Percentiles rank a stretch among this genome's conserved stretches.
Conservation (phyloP, 2,888 invertebrate species). For the Chloroclystis v-ata region DNA sequence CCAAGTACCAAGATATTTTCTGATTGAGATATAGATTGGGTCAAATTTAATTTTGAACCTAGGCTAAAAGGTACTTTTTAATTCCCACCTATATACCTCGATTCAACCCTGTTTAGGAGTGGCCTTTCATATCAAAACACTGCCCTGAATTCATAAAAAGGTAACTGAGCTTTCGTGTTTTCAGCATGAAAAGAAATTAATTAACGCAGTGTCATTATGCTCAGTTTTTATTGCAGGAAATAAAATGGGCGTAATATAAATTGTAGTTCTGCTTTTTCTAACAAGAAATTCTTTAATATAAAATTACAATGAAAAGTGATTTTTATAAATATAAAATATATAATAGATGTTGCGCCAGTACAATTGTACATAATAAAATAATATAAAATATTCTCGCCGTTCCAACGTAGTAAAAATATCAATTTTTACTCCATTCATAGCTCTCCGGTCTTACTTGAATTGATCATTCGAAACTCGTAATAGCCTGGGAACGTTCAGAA, state of each 20-base stretch:
- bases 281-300: background rate
- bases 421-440: conserved; percentile 30
- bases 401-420: conserved; percentile 28
- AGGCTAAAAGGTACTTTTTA: no score
- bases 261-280: background rate
- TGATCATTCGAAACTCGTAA: conserved; percentile 58
- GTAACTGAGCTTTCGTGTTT: conserved; percentile 13
- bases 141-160: conserved; percentile 12
- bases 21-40: no score
- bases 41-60: no score
- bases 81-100: no score
- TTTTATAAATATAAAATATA: no score
- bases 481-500: conserved; percentile 41
- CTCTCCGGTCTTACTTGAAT: conserved; percentile 50
- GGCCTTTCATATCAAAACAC: conserved; percentile 13
- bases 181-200: conserved; percentile 16
- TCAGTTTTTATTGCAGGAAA: background rate
- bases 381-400: conserved; percentile 12
- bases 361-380: no score
- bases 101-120: background rate
- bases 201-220: background rate
- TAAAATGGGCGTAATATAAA: background rate
- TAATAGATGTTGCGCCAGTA: no score
- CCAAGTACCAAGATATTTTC: no score
- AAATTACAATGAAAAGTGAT: no score